Evolutionary conservation across 37 sponge, comb jelly and placozoan species (phyloP).

Genomic region (Hormiphora californensis): DNA sequence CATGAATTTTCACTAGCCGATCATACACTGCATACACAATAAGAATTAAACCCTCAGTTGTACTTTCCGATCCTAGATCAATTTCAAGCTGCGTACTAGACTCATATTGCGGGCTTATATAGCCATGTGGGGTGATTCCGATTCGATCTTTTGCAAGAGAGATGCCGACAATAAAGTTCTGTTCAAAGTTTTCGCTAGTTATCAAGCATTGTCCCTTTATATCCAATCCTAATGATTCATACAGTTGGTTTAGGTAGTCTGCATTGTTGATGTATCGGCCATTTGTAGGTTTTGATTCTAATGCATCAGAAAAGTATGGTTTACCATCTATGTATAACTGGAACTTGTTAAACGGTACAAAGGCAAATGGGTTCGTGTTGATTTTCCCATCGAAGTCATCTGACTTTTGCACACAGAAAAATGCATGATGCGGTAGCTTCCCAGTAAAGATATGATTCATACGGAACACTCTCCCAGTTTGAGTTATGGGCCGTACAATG

Average conservation of each 20-base stretch:
- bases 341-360: background rate
- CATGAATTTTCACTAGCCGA: background rate
- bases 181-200: background rate
- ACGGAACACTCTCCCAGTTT: background rate
- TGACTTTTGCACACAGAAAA: background rate
- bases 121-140: background rate
- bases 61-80: background rate
- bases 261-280: no score
- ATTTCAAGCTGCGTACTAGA: background rate
- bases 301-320: background rate
- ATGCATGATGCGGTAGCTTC: background rate
- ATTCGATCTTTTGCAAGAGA: background rate
- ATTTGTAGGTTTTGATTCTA: no score
- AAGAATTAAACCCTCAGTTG: background rate
- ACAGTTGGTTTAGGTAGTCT: background rate
- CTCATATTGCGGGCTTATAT: background rate
- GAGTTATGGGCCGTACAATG: background rate
- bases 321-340: background rate
- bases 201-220: background rate
- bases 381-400: background rate
- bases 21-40: background rate
- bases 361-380: background rate
- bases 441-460: background rate
- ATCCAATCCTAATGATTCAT: background rate
- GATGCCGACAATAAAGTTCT: background rate